Base-by-base conservation (phyloP, 2,888 invertebrate species). In the Ptilodon capucinus region DNA sequence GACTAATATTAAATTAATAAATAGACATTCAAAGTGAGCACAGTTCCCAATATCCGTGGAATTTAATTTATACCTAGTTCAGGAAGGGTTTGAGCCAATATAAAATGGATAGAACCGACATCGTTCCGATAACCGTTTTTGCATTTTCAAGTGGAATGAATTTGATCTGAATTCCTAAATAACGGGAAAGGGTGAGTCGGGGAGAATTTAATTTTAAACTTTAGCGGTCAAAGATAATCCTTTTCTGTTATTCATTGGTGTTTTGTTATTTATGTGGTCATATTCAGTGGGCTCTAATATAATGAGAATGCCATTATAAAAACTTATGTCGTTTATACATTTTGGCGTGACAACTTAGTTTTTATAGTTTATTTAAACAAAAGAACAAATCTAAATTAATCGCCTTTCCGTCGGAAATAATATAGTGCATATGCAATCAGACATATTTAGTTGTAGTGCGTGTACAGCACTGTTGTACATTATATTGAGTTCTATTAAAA, bases 141-240 rank as follows among this genome's bases (percentile, higher is more conserved):
- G 40, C 25, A 40, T 40, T 16, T 40, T 16, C 25, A 14, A 40
- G 40, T 9, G 25, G 25, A 25, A 25, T 25, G 14, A 40, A 38
- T 38, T 38, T 16, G 40, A 40, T 16, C 23, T 14, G 25, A 40
- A 40, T 40, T n/a, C 38, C 40, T 40, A 40, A 40, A 40, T 19
- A 25, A 16, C 1, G 13, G 38, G 38, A 25, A 16, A 4, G 13
- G 38, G 38, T n/a, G 38, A 13, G n/a, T 23, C 5, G 16, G 40
- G 40, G 11, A 16, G 40, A 25, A 25, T 40, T 40, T 40, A 23
- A 40, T 40, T 40, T 40, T 40, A 40, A 40, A 40, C 40, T 40
- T 40, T 8, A 16, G 14, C 9, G 14, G 40, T 9, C 16, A 40
- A 25, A 11, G 16, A 16, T 40, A 40, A 40, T 40, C 40, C 14